Percentiles rank a stretch among this genome's conserved stretches.
Evolutionary conservation across 2,888 invertebrate genomes (phyloP).

Genomic region (Axea sp.): DNA sequence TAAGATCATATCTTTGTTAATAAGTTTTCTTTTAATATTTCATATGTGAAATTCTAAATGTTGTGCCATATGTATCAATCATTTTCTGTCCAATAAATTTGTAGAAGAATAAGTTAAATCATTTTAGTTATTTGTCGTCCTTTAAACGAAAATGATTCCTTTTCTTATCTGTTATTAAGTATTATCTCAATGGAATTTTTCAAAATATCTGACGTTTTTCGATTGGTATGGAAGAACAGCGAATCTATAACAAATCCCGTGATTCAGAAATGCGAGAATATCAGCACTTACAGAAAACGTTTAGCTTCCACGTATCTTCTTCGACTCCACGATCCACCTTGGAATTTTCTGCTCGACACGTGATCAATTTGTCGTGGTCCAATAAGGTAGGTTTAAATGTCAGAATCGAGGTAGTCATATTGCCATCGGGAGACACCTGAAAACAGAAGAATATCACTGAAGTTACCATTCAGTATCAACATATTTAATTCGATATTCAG

Average conservation of each 20-base stretch:
- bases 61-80: no score
- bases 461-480: no score
- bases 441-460: neutral
- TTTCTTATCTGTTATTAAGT: no score
- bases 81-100: no score
- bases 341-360: conserved; percentile 90
- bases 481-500: no score
- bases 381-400: conserved; percentile 87
- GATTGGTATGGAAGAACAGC: conserved; percentile 20
- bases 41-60: no score
- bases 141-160: no score
- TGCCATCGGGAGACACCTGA: conserved; percentile 89
- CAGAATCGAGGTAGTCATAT: conserved; percentile 88
- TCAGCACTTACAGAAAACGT: conserved; percentile 90
- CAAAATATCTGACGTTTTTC: conserved; percentile 21
- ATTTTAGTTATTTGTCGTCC: no score
- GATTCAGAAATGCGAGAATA: conserved; percentile 14
- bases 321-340: conserved; percentile 86
- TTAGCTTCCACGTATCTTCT: conserved; percentile 90
- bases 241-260: conserved; percentile 29
- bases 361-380: conserved; percentile 89
- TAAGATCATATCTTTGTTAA: no score
- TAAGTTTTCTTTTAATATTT: no score
- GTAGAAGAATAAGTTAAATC: no score
- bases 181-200: no score